Base-by-base conservation (phyloP, 2,797 vertebrate genomes). In the Clarias platycephalus region DNA sequence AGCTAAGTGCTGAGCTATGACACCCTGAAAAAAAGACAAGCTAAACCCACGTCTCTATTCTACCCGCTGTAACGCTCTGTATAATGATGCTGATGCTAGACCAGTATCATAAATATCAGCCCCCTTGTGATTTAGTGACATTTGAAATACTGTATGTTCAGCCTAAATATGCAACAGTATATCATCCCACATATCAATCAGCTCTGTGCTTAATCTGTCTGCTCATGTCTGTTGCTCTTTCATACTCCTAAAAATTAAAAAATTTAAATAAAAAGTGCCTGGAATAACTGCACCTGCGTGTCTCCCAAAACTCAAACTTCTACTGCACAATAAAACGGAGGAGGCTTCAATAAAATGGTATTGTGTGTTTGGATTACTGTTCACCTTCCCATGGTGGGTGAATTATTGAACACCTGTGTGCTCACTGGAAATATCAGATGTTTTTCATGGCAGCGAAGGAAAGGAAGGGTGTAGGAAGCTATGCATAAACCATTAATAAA, bases 351-450 rank as follows among this genome's bases (percentile, higher is more conserved):
- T 90, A 86, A 90, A 89, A 86, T 77, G 62, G 86, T 85, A 85
- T 86, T 85, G 74, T 82, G 86, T 89, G 87, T 88, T 89, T 79
- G 83, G 87, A 90, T 90, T 82, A 85, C 85, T 85, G 87, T 88
- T 88, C 76, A 66, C 74, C 85, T 89, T 49, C 80, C 85, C 81
- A 84, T 84, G 82, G 66, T 80, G 53, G 71, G 80, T 89, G 87
- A 90, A 89, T 90, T 88, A 90, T 90, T 88, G 89, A 90, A 86
- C 83, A 86, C 83, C 82, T 88, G 86, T 81, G 85, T 53, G 71
- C 85, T 87, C 80, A n/a, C 82, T 85, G 57, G 57, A 90, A 89
- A 88, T 89, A 87, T 87, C 88, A 88, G 87, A 71, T 81, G 81
- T 84, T 84, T 82, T 89, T 86, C 80, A 75, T 84, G 3, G 28